These are phyloP conservation scores for Anthopleura xanthogrammica DNA, from an alignment of 92 coral and sea anemone genomes.

Conservation along the genomic window DNA sequence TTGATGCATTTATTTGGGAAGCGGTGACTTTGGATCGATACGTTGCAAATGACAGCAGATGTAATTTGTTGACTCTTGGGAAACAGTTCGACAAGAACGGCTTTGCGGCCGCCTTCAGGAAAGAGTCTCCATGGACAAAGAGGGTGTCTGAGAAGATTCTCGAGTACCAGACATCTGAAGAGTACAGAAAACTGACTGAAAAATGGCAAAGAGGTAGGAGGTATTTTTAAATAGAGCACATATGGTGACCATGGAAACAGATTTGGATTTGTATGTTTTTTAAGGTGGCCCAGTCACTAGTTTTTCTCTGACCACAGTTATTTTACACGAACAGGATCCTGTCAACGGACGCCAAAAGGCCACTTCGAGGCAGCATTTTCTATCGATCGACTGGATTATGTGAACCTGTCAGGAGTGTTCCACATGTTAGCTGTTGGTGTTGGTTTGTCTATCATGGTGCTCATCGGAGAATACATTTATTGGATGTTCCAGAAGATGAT, in stretches of 20 bases:
- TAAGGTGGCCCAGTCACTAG: no score
- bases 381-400: conserved; percentile 7
- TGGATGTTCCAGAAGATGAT: neutral
- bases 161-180: conserved; percentile 43
- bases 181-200: conserved; percentile 29
- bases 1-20: conserved; percentile 59
- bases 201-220: conserved; percentile 54
- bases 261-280: no score
- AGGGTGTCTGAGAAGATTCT: conserved; percentile 39
- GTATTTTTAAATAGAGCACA: neutral
- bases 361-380: conserved; percentile 2
- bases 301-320: no score
- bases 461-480: conserved; percentile 15
- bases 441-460: conserved; percentile 15
- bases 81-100: conserved; percentile 53
- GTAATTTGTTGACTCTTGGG: conserved; percentile 52
- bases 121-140: conserved; percentile 50
- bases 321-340: conserved; percentile 17
- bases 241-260: no score
- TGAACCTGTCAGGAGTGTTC: conserved; percentile 32
- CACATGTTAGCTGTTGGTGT: conserved; percentile 23
- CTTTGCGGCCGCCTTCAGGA: conserved; percentile 47
- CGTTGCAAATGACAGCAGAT: conserved; percentile 41
- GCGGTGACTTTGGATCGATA: conserved; percentile 44
- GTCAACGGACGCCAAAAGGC: neutral